Percentiles rank a stretch among this genome's conserved stretches.
phyloP scores from a whole-genome alignment of 2,888 invertebrate genomes.

The Rhopalosiphum nymphaeae region DNA sequence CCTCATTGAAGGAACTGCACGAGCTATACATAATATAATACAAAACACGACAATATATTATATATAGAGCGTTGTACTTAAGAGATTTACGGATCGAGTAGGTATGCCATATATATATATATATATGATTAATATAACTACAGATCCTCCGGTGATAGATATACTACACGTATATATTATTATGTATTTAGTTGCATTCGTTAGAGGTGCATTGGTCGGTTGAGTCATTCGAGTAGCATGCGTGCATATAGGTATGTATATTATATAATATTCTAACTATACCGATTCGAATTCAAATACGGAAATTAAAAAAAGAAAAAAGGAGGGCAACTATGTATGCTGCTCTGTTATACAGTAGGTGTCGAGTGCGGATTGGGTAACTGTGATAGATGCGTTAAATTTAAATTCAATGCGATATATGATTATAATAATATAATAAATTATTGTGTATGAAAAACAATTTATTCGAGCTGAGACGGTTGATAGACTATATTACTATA shows the following conservation, averaged over 20 bases:
- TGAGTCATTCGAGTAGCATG: neutral
- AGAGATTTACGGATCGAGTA: slow-evolving; percentile 2
- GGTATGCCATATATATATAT: neutral
- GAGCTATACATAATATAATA: neutral
- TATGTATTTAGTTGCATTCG: neutral
- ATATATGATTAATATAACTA: neutral
- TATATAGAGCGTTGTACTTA: neutral
- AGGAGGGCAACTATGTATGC: too few species aligned
- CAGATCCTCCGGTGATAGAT: neutral
- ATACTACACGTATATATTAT: neutral
- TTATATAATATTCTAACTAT: neutral
- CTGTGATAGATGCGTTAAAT: too few species aligned
- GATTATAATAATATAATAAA: too few species aligned
- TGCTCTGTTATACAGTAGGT: too few species aligned
- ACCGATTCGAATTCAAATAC: neutral
- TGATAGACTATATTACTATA: too few species aligned
- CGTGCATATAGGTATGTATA: neutral
- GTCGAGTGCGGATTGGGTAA: too few species aligned
- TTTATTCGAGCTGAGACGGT: too few species aligned
- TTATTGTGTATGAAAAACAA: too few species aligned
- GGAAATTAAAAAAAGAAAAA: neutral
- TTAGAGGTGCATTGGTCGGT: neutral
- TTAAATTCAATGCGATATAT: too few species aligned
- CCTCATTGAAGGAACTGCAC: neutral
- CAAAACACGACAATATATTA: neutral